These are phyloP conservation scores for Sicus ferrugineus DNA, from an alignment of 2,888 invertebrate species.

Conservation along the genomic window DNA sequence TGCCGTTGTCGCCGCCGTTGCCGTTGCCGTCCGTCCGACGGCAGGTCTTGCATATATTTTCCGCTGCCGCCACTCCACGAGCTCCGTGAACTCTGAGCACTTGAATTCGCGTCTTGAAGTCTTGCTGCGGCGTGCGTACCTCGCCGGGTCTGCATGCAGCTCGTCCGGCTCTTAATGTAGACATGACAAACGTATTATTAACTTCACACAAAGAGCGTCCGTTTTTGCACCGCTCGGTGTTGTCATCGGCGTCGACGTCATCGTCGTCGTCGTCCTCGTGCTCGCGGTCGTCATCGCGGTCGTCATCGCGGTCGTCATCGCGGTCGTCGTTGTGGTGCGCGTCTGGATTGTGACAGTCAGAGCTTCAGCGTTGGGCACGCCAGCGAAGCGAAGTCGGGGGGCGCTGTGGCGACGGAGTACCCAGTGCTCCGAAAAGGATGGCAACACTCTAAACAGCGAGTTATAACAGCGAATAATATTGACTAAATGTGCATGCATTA, in stretches of 20 bases:
- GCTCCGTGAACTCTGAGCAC: neutral
- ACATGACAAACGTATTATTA: constrained; percentile 63
- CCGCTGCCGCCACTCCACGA: constrained; percentile 13
- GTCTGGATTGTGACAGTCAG: constrained; percentile 20
- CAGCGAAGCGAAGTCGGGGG: neutral
- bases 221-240: constrained; percentile 63
- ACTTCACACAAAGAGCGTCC: constrained; percentile 63
- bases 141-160: neutral
- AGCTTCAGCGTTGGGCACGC: neutral
- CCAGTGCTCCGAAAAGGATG: too few species aligned
- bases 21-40: constrained; percentile 40
- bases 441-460: constrained; percentile 3
- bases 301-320: neutral
- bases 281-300: neutral
- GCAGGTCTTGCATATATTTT: constrained; percentile 58
- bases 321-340: neutral
- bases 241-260: constrained; percentile 41
- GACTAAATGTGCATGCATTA: constrained; percentile 41
- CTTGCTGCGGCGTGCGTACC: constrained; percentile 8
- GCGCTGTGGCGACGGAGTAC: constrained; percentile 1
- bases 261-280: constrained; percentile 44
- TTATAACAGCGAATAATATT: constrained; percentile 39
- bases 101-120: constrained; percentile 25
- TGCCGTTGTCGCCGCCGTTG: neutral
- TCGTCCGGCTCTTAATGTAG: constrained; percentile 37